phyloP scores from a whole-genome alignment of 2,113 vertebrate species.

The Myotis lucifugus region DNA sequence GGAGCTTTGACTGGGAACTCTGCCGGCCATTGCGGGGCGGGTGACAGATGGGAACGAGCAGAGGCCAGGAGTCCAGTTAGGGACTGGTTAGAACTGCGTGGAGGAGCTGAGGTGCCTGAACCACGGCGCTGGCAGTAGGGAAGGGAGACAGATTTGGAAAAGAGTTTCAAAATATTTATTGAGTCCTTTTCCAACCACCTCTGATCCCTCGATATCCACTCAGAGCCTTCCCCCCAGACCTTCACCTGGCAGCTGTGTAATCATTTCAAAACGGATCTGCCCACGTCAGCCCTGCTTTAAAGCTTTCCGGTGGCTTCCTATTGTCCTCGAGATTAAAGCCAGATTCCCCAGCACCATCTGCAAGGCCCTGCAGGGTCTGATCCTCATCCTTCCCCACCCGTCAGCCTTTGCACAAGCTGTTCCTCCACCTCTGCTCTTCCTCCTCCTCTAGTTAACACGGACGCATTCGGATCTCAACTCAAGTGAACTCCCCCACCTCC shows the following conservation, averaged over 20 bases:
- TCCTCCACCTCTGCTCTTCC: neutral
- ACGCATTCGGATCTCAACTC: neutral
- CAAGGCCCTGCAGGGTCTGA: neutral
- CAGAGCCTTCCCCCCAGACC: neutral
- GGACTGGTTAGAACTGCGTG: neutral
- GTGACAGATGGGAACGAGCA: neutral
- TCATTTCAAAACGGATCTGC: neutral
- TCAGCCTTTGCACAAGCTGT: neutral
- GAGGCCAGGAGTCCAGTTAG: neutral
- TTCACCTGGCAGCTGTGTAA: neutral
- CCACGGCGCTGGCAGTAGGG: neutral
- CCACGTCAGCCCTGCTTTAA: neutral
- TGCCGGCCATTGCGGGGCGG: rapidly evolving
- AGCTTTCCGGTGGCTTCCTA: neutral
- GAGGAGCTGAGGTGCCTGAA: neutral
- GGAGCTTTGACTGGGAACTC: neutral
- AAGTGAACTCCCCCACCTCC: neutral
- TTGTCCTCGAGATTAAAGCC: neutral
- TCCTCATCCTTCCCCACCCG: too few species aligned
- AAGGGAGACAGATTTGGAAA: neutral
- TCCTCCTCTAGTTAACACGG: neutral
- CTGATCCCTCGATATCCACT: neutral
- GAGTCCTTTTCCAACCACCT: neutral
- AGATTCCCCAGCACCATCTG: neutral
- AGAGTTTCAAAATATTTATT: neutral